phyloP scores from a whole-genome alignment of 2,797 vertebrate genomes.

The Macropodus opercularis region DNA sequence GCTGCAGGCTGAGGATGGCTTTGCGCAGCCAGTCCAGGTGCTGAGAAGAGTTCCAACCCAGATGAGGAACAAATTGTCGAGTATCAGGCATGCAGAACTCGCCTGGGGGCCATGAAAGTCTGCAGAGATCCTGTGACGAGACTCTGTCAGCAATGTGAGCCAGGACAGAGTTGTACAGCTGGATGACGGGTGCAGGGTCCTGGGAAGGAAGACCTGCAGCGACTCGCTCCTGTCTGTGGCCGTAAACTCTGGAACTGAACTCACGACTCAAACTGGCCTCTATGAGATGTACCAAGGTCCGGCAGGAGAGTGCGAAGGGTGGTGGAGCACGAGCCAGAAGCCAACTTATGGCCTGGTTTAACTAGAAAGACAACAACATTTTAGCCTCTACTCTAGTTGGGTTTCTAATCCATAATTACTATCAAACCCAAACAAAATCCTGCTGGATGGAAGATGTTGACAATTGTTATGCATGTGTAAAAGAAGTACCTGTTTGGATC shows the following conservation, averaged over 20 bases:
- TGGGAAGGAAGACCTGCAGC: conserved; percentile 80
- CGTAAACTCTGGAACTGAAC: conserved; percentile 85
- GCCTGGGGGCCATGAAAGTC: conserved; percentile 89
- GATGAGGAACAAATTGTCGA: conserved; percentile 84
- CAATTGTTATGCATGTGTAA: neutral
- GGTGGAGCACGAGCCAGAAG: conserved; percentile 84
- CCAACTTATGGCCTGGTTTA: conserved; percentile 86
- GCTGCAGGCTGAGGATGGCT: conserved; percentile 87
- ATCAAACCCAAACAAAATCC: no score
- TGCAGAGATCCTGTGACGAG: conserved; percentile 81
- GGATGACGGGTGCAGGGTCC: conserved; percentile 82
- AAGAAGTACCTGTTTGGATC: conserved; percentile 84
- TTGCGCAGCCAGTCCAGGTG: conserved; percentile 91
- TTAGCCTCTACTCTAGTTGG: neutral
- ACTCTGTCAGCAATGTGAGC: conserved; percentile 84
- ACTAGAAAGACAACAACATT: conserved; percentile 57
- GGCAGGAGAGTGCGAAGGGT: conserved; percentile 81
- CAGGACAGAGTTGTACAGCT: conserved; percentile 89
- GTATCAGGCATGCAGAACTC: conserved; percentile 87
- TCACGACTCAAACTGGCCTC: conserved; percentile 85
- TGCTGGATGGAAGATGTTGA: no score
- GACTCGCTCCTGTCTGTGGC: conserved; percentile 82
- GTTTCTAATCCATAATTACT: no score
- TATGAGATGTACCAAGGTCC: conserved; percentile 87
- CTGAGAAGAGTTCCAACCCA: conserved; percentile 86